Conservation (phyloP, 2,797 vertebrate genomes). For the Miichthys miiuy region DNA sequence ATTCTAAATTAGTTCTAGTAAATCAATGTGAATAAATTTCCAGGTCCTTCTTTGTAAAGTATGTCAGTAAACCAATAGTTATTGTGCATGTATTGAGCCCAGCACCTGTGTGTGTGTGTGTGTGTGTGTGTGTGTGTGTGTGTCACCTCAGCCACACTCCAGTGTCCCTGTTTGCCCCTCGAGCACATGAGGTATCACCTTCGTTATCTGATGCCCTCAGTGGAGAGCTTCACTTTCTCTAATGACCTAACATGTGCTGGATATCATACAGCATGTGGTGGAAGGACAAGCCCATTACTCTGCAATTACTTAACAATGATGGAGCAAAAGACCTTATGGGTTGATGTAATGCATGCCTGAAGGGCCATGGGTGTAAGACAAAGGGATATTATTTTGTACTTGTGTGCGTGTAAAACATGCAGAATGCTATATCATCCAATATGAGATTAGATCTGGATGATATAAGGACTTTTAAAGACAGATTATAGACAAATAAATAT, state of each 20-base stretch:
- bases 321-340: conserved; percentile 23
- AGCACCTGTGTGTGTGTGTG: neutral
- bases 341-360: conserved; percentile 4
- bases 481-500: neutral
- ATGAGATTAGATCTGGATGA: neutral
- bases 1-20: too few relatives aligned
- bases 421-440: neutral
- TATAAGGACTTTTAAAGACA: neutral
- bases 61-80: neutral
- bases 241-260: conserved; percentile 68
- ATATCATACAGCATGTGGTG: conserved; percentile 49
- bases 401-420: neutral
- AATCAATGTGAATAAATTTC: neutral
- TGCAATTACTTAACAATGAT: conserved; percentile 64
- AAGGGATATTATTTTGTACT: neutral
- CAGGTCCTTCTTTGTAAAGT: neutral
- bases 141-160: neutral
- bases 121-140: conserved; percentile 1
- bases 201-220: conserved; percentile 63
- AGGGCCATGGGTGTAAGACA: neutral
- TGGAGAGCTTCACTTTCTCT: conserved; percentile 58
- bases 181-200: conserved; percentile 61
- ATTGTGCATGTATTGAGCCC: neutral
- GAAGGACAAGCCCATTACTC: conserved; percentile 48
- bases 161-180: conserved; percentile 13